phyloP scores from a whole-genome alignment of 2,113 vertebrate genomes.

The Shinisaurus crocodilurus region DNA sequence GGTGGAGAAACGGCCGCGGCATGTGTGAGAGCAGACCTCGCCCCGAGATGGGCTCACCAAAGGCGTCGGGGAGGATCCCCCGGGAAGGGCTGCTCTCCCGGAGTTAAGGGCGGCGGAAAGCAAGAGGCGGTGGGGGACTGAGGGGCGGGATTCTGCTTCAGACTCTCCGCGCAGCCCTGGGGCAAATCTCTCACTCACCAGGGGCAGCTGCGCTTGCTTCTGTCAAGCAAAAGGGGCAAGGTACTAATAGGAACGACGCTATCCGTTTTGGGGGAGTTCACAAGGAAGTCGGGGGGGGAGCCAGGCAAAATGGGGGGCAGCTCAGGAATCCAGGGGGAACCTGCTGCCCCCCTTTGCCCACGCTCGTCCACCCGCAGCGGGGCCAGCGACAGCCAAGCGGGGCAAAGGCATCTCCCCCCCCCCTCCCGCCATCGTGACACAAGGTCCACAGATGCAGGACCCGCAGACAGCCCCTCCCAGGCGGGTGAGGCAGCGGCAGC shows the following conservation, averaged over 20 bases:
- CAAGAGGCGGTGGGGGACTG: not conserved
- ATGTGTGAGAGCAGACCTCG: not conserved
- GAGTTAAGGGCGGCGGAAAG: not conserved
- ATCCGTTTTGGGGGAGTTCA: not conserved
- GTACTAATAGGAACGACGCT: not conserved
- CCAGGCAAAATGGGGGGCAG: fast-evolving
- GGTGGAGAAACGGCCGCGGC: not conserved
- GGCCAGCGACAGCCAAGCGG: not conserved
- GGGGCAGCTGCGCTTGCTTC: not conserved
- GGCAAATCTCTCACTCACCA: too few species aligned
- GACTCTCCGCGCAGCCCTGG: not conserved
- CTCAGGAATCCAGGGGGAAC: fast-evolving
- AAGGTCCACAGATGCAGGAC: fast-evolving
- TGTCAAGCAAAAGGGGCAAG: not conserved
- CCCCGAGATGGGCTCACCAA: not conserved
- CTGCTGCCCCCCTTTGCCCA: too few species aligned
- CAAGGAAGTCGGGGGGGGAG: not conserved
- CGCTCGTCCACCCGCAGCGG: not conserved
- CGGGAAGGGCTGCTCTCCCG: not conserved
- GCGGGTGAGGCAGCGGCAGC: not conserved
- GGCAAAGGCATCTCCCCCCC: not conserved
- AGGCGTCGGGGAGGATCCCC: too few species aligned
- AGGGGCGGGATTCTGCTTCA: too few species aligned
- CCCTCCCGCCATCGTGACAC: not conserved
- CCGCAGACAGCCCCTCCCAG: too few species aligned